phyloP scores from a whole-genome alignment of 1,140 invertebrate species.

The Frieseomelitta varia region DNA sequence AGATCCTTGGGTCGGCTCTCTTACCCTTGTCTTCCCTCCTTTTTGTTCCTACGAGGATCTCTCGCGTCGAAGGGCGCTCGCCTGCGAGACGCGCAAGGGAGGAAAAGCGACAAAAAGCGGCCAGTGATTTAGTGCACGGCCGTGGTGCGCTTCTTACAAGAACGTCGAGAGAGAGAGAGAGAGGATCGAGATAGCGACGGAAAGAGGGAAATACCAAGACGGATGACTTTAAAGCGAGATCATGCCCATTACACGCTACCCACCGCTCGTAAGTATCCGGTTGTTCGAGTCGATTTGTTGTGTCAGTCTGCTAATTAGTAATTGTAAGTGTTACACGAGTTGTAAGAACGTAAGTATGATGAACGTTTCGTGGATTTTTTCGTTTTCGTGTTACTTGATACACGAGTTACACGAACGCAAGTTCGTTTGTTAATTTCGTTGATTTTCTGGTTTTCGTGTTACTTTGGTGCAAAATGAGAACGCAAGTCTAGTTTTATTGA shows the following conservation, averaged over 20 bases:
- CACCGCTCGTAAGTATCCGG: not conserved
- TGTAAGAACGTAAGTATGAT: not conserved
- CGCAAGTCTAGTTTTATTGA: too few species aligned
- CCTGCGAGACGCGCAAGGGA: not conserved
- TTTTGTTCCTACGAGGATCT: slow-evolving; percentile 37
- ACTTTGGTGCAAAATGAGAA: too few species aligned
- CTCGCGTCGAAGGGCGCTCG: not conserved
- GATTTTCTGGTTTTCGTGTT: too few species aligned
- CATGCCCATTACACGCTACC: slow-evolving; percentile 16
- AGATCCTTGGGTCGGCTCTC: slow-evolving; percentile 37
- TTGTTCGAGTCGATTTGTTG: not conserved
- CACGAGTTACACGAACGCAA: too few species aligned
- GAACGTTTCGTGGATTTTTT: too few species aligned
- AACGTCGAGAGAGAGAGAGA: slow-evolving; percentile 27
- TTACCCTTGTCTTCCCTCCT: slow-evolving; percentile 32
- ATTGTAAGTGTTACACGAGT: not conserved
- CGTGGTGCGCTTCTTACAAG: slow-evolving; percentile 64
- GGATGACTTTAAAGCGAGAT: slow-evolving; percentile 37
- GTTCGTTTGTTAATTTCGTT: too few species aligned
- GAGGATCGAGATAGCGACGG: slow-evolving; percentile 32
- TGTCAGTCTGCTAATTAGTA: not conserved
- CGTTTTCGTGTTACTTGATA: too few species aligned
- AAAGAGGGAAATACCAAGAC: slow-evolving; percentile 20
- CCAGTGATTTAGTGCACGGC: slow-evolving; percentile 71
- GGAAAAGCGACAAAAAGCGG: slow-evolving; percentile 61